Percentiles rank a stretch among this genome's conserved stretches.
Evolutionary conservation across 2,888 invertebrate genomes (phyloP).

Genomic region (Hemaris fuciformis): DNA sequence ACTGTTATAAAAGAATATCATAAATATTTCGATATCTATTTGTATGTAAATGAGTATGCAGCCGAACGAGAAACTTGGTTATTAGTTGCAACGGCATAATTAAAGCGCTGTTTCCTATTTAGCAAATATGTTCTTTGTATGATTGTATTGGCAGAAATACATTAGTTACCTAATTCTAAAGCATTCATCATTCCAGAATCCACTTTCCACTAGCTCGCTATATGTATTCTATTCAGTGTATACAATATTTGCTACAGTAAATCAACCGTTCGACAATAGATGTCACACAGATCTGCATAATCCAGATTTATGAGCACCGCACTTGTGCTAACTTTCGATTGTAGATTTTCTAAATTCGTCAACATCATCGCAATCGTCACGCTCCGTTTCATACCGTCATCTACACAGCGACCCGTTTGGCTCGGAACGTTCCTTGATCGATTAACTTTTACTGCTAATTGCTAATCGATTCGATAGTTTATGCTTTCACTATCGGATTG

Average conservation of each 20-base stretch:
- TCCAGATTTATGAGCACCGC: neutral
- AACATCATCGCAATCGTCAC: conserved; percentile 12
- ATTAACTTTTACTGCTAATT: conserved; percentile 48
- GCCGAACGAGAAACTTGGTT: no score
- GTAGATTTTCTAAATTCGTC: conserved; percentile 13
- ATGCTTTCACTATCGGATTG: conserved; percentile 45
- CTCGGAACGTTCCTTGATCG: conserved; percentile 42
- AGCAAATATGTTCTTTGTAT: neutral
- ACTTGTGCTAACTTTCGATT: neutral
- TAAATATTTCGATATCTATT: no score
- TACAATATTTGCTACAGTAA: neutral
- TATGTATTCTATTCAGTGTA: neutral
- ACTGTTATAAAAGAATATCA: no score
- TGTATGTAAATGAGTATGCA: no score
- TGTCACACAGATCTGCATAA: conserved; percentile 8
- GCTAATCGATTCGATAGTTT: conserved; percentile 38
- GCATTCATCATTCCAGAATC: neutral
- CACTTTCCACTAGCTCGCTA: neutral
- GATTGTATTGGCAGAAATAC: neutral
- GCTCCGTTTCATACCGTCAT: conserved; percentile 17
- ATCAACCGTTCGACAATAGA: neutral
- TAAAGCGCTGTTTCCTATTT: no score
- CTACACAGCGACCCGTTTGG: conserved; percentile 33
- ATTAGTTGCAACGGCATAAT: no score
- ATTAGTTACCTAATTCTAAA: neutral